These are phyloP conservation scores for Cryptus armator DNA, from an alignment of 2,888 invertebrate genomes.

Conservation along the genomic window DNA sequence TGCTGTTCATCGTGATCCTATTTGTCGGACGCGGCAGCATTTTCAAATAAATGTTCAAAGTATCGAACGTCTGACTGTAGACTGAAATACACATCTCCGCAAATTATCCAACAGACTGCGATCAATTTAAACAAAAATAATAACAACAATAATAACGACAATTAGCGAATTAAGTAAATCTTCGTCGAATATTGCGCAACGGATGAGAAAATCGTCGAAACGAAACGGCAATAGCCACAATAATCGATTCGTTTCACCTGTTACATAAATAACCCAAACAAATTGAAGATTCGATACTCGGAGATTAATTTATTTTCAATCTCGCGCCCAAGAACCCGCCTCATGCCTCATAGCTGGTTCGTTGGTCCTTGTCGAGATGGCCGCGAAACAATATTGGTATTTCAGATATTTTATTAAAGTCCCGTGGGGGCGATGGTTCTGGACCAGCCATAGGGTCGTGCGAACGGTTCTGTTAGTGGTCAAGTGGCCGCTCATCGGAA, in stretches of 20 bases:
- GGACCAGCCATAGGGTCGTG: constrained; percentile 61
- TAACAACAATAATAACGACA: too few relatives aligned
- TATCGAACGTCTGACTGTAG: too few relatives aligned
- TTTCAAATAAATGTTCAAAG: not conserved
- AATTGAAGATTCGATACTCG: constrained; percentile 19
- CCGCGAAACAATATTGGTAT: constrained; percentile 81
- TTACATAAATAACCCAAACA: not conserved
- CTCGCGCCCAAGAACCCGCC: not conserved
- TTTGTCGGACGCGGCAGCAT: constrained; percentile 1
- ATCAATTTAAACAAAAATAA: too few relatives aligned
- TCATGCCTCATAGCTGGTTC: not conserved
- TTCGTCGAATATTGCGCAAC: too few relatives aligned
- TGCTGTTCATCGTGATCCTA: constrained; percentile 14
- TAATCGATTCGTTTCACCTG: not conserved
- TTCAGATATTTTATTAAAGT: constrained; percentile 84
- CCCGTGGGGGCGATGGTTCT: constrained; percentile 76
- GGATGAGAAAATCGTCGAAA: not conserved
- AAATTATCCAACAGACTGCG: too few relatives aligned
- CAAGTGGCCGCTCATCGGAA: constrained; percentile 58
- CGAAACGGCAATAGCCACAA: not conserved
- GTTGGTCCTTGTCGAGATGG: constrained; percentile 17
- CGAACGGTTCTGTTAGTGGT: constrained; percentile 45
- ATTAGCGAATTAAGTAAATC: too few relatives aligned
- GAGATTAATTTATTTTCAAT: constrained; percentile 57
- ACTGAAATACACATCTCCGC: too few relatives aligned